Evolutionary conservation across 2,113 vertebrate genomes (phyloP).

Genomic region (Ploceus nigricollis): DNA sequence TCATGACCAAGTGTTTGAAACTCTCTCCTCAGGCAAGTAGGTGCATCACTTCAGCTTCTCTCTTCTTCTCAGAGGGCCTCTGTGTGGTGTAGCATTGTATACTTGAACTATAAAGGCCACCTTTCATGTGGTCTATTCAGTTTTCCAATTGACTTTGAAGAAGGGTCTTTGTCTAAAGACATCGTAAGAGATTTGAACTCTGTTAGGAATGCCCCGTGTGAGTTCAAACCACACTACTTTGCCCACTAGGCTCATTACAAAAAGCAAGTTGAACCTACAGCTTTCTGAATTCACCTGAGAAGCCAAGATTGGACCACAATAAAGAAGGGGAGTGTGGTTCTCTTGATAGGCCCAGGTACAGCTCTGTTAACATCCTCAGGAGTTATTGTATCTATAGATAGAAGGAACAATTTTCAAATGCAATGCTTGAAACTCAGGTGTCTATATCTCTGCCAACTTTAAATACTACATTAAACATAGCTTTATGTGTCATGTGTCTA

Average conservation of each 20-base stretch:
- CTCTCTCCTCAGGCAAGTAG: neutral
- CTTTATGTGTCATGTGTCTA: neutral
- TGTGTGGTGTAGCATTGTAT: neutral
- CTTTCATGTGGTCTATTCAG: neutral
- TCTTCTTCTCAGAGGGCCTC: neutral
- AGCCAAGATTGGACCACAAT: neutral
- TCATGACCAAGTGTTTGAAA: neutral
- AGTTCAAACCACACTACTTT: neutral
- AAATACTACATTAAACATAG: neutral
- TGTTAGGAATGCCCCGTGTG: neutral
- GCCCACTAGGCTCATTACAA: constrained; percentile 11
- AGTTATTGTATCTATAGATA: constrained; percentile 20
- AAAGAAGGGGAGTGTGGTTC: neutral
- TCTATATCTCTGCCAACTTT: neutral
- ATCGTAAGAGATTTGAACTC: constrained; percentile 5
- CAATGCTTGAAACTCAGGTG: neutral
- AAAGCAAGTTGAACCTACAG: neutral
- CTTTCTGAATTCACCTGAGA: constrained; percentile 5
- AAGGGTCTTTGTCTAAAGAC: constrained; percentile 14
- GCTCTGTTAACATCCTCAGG: neutral
- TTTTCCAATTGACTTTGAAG: neutral
- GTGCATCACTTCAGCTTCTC: neutral
- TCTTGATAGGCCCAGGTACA: neutral
- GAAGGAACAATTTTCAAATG: constrained; percentile 11
- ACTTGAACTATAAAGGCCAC: neutral